Percentiles rank a stretch among this genome's conserved stretches.
These are phyloP conservation scores for Drosophila nikananu DNA, from an alignment of 1,140 invertebrate species.

Conservation along the genomic window DNA sequence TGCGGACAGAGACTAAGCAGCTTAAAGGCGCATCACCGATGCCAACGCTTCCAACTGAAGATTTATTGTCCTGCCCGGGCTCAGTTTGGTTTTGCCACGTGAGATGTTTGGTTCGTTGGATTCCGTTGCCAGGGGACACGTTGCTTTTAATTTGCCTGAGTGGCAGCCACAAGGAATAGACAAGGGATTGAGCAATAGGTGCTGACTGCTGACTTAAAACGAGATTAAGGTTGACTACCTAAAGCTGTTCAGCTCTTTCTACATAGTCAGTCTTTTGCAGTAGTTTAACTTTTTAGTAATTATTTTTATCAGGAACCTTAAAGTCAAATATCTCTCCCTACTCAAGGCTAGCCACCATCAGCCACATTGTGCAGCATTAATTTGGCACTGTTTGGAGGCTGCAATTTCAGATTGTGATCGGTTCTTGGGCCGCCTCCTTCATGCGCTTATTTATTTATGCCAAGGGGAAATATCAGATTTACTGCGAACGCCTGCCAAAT, in stretches of 20 bases:
- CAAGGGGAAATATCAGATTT: slow-evolving; percentile 66
- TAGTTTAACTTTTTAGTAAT: too few relatives aligned
- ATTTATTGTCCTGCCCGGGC: slow-evolving; percentile 65
- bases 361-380: slow-evolving; percentile 62
- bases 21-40: slow-evolving; percentile 79
- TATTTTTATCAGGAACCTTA: neutral
- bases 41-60: slow-evolving; percentile 56
- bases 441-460: slow-evolving; percentile 63
- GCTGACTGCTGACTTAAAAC: neutral
- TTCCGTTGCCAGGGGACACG: slow-evolving; percentile 17
- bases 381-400: slow-evolving; percentile 39
- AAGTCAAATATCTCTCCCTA: neutral
- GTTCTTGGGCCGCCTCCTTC: slow-evolving; percentile 2
- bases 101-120: slow-evolving; percentile 20
- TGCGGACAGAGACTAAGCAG: slow-evolving; percentile 61
- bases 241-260: too few relatives aligned
- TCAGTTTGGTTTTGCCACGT: slow-evolving; percentile 52
- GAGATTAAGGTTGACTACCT: neutral
- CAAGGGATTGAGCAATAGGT: slow-evolving; percentile 1
- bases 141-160: slow-evolving; percentile 46
- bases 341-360: slow-evolving; percentile 39
- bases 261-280: too few relatives aligned
- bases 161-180: slow-evolving; percentile 19
- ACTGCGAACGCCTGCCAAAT: slow-evolving; percentile 60
- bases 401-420: slow-evolving; percentile 70